Evolutionary conservation across 2,797 vertebrate genomes (phyloP).

Genomic region (Limnodromus scolopaceus): DNA sequence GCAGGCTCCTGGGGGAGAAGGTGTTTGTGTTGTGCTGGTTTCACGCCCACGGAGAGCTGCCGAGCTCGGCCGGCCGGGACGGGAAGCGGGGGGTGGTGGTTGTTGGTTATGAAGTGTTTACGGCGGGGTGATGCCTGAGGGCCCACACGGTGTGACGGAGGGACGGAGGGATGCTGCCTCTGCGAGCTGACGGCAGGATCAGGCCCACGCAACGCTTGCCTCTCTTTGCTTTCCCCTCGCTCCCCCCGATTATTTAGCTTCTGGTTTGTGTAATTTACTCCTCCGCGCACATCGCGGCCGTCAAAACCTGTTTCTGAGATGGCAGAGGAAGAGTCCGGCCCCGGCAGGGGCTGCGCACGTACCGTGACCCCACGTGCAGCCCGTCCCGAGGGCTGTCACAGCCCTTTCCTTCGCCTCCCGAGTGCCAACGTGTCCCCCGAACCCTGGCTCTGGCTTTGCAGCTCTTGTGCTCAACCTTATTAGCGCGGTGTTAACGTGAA

Average conservation of each 20-base stretch:
- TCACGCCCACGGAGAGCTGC: background rate
- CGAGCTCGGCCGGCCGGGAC: background rate
- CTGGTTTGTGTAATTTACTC: background rate
- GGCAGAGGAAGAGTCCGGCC: background rate
- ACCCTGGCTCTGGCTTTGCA: background rate
- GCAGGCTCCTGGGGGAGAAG: background rate
- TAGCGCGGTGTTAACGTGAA: rapidly evolving
- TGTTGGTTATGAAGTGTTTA: background rate
- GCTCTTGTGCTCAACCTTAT: rapidly evolving
- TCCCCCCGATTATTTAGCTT: rapidly evolving
- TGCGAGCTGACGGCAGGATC: background rate
- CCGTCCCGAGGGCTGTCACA: background rate
- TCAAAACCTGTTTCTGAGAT: background rate
- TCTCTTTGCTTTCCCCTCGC: background rate
- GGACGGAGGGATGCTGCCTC: background rate
- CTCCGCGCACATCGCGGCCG: rapidly evolving
- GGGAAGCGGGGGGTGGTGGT: background rate
- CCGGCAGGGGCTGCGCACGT: rapidly evolving
- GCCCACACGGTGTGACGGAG: rapidly evolving
- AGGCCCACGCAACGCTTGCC: background rate
- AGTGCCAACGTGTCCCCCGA: rapidly evolving
- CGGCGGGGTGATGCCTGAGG: background rate
- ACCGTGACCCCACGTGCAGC: background rate
- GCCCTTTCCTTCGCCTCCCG: rapidly evolving
- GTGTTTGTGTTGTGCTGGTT: background rate